Evolutionary conservation across 2,888 invertebrate genomes (phyloP).

Genomic region (Xestobium rufovillosum): DNA sequence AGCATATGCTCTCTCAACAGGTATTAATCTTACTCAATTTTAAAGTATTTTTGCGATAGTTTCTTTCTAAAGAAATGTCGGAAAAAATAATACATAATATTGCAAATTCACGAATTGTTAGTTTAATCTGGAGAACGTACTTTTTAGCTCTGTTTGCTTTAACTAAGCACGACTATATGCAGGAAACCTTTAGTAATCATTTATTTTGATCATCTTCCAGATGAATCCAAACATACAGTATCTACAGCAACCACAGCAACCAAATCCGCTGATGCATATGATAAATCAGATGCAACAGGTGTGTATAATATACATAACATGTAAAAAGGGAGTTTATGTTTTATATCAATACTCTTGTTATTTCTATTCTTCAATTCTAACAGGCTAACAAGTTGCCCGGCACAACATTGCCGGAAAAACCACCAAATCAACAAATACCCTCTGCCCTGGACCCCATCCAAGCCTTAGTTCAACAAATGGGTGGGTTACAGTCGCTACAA

Average conservation of each 20-base stretch:
- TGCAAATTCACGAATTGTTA: too few species aligned
- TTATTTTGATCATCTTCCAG: slow-evolving; percentile 10
- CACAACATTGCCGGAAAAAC: slow-evolving; percentile 33
- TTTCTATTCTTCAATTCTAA: too few species aligned
- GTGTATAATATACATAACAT: slow-evolving; percentile 14
- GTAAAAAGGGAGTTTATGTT: neutral
- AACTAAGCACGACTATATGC: too few species aligned
- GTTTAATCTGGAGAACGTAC: too few species aligned
- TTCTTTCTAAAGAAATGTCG: too few species aligned
- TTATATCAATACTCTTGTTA: slow-evolving; percentile 5
- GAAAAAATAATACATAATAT: too few species aligned
- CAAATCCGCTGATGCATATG: slow-evolving; percentile 50
- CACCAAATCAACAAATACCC: slow-evolving; percentile 29
- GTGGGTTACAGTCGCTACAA: slow-evolving; percentile 42
- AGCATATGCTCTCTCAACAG: slow-evolving; percentile 45
- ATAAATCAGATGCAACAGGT: slow-evolving; percentile 51
- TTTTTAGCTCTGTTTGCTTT: too few species aligned
- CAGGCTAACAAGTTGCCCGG: slow-evolving; percentile 38
- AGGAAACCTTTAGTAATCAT: too few species aligned
- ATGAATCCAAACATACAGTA: slow-evolving; percentile 26
- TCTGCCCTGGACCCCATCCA: slow-evolving; percentile 46
- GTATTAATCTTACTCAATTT: too few species aligned
- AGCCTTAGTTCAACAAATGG: slow-evolving; percentile 48
- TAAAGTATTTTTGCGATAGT: too few species aligned
- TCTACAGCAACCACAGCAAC: slow-evolving; percentile 26